Evolutionary conservation across 2,888 invertebrate genomes (phyloP), one percentile per base, ranked within the genome.

Genomic region (Dryobotodes eremita): DNA sequence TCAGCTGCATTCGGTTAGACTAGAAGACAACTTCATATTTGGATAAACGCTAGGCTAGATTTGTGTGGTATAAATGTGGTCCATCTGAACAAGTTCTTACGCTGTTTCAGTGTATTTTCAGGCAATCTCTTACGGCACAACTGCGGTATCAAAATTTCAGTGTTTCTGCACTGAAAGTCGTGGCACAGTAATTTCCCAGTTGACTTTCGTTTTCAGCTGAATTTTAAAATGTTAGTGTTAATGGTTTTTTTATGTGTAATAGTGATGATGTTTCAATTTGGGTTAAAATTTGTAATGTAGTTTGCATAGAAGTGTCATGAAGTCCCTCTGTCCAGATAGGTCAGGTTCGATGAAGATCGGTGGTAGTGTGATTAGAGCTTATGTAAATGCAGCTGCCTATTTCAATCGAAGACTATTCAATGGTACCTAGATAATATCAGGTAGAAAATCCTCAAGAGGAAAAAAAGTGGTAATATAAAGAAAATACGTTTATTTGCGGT

Each of bases 71-170:
- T 36, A 26, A 71, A 79, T 50, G n/a, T 57, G 2, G 20, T 5
- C 5, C 20, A 31, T 79, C 68, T 79, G 68, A 42, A 59, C 59
- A 50, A 61, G 6, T 3, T 72, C 36, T 83, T 31, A 69, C 1
- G 7, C 71, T 73, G 80, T 83, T 84, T 15, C 68, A 71, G 23
- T 69, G 42, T 74, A 86, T 86, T 87, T 87, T 79, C 75, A 74
- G 31, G 66, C 88, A 84, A 88, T 87, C 84, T 88, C 86, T 87
- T 84, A 86, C 82, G 61, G 77, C 55, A 73, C 55, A 65, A 73
- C 80, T 77, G 75, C 57, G 68, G 46, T 85, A 90, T 89, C 85
- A 90, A 89, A 89, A 81, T 90, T 89, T 90, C 89, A 89, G 76
- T 64, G 77, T 77, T 77, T 75, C 77, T 80, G 68, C 74, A 66